Evolutionary conservation across 2,888 invertebrate genomes (phyloP), one percentile per base, ranked within the genome.

Genomic region (Microctonus brassicae): DNA sequence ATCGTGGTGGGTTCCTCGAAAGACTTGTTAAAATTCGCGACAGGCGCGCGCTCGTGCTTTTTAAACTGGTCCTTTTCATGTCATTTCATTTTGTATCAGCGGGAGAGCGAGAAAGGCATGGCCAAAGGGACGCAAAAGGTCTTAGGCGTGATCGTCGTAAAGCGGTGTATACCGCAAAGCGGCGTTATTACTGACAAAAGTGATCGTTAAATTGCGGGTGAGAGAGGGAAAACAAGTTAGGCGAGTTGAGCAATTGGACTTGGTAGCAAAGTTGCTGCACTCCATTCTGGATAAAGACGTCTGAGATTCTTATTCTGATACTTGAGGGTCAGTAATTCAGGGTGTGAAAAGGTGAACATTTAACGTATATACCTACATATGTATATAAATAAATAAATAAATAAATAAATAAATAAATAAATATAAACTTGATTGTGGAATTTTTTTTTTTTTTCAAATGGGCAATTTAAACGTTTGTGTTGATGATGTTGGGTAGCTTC

Each of bases 161-260:
- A 70, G 58, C 62, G 13, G 24, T 29, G 58, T 29, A 58, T 65
- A 60, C 70, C 64, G 58, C 70, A 58, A 65, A 65, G 70, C 70
- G 58, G 64, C 70, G 64, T 70, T 70, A 70, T 65, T 70, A 65
- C 70, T 70, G 64, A 65, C 64, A 65, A 70, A 70, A 70, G 61
- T 65, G 70, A 70, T 70, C 64, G 70, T 70, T 70, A 70, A 70
- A 70, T 62, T 62, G 62, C 63, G 63, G 63, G 63, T 63, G 63
- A 63, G 47, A 63, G 58, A 58, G 36, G 60, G 62, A 70, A 65
- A 70, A 70, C 64, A 60, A 70, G 61, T 63, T 42, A 29, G 63
- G 26, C 47, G 26, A 63, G 63, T 63, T 63, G 42, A 63, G 63
- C 63, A 63, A 42, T 63, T 63, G 63, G 42, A 63, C 24, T 42